Evolutionary conservation across 30 jellyfish, hydroid and myxozoan species (phyloP), one percentile per base, ranked within the genome.

Genomic region (Aurelia aurita complex sp. Pacific): DNA sequence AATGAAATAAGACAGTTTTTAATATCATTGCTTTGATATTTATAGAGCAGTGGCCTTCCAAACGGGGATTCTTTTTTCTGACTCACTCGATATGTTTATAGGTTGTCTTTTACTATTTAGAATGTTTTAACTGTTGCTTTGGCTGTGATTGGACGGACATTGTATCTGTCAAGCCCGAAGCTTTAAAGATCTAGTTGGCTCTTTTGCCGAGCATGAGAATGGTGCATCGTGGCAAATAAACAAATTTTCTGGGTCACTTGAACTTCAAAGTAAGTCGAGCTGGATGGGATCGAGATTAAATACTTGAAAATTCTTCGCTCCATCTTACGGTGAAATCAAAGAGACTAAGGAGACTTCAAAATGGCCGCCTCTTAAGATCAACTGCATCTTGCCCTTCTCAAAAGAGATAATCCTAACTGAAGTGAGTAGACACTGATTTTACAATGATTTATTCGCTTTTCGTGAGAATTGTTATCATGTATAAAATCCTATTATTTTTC

Each of bases 311-410:
- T 40, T 55, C 93, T 68, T 81, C 87, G 66, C 87, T 34, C 36
- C 82, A 66, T 42, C 93, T 84, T 84, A 84, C 93, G 93, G 93
- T 73, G 70, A 73, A 61, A 64, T 84, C 93, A 84, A 84, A 84
- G 87, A 29, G 69, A 54, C 69, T 84, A 62, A 72, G 85, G 59
- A 38, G 87, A 71, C 93, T 70, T 84, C 93, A 84, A 84, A 84
- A 84, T 84, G 84, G 83, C 93, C 93, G 93, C 63, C 70, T 17
- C 71, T 73, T 64, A 84, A 74, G 93, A 68, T 73, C 82, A 60
- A 65, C 72, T 50, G 51, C 80, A 38, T 60, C 93, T 23, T 55
- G 77, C 55, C 87, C 87, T 62, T 84, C 93, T 84, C 87, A 84
- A 81, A 84, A 66, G 57, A 84, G 93, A 84, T 84, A 14, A 84